Evolutionary conservation across 1,140 invertebrate genomes (phyloP), one percentile per base, ranked within the genome.

Genomic region (Ips nitidus): DNA sequence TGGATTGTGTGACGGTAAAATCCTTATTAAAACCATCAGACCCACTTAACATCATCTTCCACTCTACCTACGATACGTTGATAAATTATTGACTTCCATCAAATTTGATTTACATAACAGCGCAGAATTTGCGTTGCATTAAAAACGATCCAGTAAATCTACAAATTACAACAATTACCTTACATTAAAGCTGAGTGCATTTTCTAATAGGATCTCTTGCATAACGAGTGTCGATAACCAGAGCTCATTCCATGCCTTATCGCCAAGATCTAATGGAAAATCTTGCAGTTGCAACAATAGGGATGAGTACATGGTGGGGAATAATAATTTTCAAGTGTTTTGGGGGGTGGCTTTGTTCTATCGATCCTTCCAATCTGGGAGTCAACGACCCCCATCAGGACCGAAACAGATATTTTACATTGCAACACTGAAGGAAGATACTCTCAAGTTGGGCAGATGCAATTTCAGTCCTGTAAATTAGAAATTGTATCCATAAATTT

Each of bases 11-110:
- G 52, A 56, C 53, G 41, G 45, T 39, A 8, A 52, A 50, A 55
- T 65, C 63, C 63, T 65, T 65, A 65, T 65, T 65, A 65, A 65
- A 52, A 65, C 50, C 52, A 56, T 56, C 41, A 7, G 5, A 43
- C 63, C 63, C 63, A 65, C 63, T 56, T 65, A 56, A 40, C 22
- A 2, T 22, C 22, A 38, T 40, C 45, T 63, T 52, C 45, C 40
- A 22, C 42, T 22, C 58, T 42, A 45, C 58, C 58, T 60, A 60
- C 58, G 42, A 39, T 45, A 55, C 40, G 39, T 50, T 50, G 2
- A 22, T 50, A 50, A 50, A 8, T 55, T 55, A 37, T 55, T 37
- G 53, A 50, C 22, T 50, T 50, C 22, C 47, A 22, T 50, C 22
- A 8, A 50, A 22, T 50, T 22, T 22, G 22, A 22, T 22, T 22